These are phyloP conservation scores for Enhydra lutris DNA, from an alignment of 2,113 vertebrate species.

Conservation along the genomic window DNA sequence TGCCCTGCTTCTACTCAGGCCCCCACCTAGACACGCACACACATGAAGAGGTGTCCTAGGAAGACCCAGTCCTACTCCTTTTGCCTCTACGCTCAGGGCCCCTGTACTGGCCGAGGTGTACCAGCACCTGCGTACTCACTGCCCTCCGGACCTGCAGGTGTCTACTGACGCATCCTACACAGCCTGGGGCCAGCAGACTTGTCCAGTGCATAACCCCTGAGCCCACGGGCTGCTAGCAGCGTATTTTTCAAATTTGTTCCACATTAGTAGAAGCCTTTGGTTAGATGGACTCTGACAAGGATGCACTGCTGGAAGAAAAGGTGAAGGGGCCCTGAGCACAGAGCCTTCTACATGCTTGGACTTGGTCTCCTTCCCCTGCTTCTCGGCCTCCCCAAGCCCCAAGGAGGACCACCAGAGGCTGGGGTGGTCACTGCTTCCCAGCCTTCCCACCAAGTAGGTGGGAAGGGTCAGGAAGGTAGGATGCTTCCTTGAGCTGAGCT, in stretches of 20 bases:
- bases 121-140: not conserved
- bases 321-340: rapidly evolving
- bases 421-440: not conserved
- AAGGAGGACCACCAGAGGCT: not conserved
- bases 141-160: not conserved
- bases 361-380: not conserved
- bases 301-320: not conserved
- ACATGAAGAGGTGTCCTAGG: not conserved
- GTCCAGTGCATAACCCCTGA: not conserved
- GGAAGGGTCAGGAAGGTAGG: not conserved
- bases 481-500: not conserved
- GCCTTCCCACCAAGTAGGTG: not conserved
- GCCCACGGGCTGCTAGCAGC: not conserved
- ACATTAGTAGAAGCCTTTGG: not conserved
- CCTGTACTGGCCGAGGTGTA: not conserved
- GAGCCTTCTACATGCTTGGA: not conserved
- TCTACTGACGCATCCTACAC: not conserved
- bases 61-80: not conserved
- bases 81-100: not conserved
- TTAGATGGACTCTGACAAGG: slow-evolving; percentile 2
- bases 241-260: slow-evolving; percentile 31
- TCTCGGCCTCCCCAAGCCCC: not conserved
- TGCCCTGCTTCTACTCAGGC: not conserved
- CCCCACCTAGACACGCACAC: no score
- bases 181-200: not conserved